Evolutionary conservation across 1,140 invertebrate species (phyloP), one percentile per base, ranked within the genome.

Genomic region (Drosophila dunni): DNA sequence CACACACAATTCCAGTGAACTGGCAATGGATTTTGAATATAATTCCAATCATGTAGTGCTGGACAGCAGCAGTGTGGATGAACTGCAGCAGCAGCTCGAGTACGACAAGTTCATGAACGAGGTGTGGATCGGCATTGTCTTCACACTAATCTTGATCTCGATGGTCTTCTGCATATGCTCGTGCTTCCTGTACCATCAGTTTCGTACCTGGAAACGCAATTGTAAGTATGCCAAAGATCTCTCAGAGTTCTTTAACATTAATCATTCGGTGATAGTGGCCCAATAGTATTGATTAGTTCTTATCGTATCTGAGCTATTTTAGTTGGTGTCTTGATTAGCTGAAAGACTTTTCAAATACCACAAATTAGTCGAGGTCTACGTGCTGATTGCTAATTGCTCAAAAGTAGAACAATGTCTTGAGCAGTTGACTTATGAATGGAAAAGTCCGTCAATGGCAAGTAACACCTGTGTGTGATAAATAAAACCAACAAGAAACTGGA

Each of bases 31-130:
- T 7, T 76, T 84, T 24, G 75, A 90, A 13, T 69, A 91, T 15
- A 54, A 75, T 54, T 38, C 75, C 7, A 86, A 92, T 60, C 88
- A 76, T 46, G 76, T 92, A 11, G 58, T 90, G 11, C 70, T 92
- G 34, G 91, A 91, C 57, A 90, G 91, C 54, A 73, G 75, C 65
- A 84, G 78, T 34, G 81, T 90, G 40, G 78, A 92, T 57, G 85
- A 92, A 40, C 17, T 91, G 57, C 91, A 92, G 60, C 81, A 90
- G 58, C 91, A 92, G 66, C 29, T 91, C 57, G 91, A 92, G 53
- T 91, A 92, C 58, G 91, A 92, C 62, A 91, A 91, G 51, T 92
- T 92, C 64, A 92, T 92, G 88, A 92, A 92, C 80, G 91, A 92
- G 51, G 83, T 92, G 2, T 92, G 91, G 91, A 92, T 92, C 38